These are phyloP conservation scores for Agonopterix heracliana DNA, from an alignment of 2,888 invertebrate species.

Conservation along the genomic window DNA sequence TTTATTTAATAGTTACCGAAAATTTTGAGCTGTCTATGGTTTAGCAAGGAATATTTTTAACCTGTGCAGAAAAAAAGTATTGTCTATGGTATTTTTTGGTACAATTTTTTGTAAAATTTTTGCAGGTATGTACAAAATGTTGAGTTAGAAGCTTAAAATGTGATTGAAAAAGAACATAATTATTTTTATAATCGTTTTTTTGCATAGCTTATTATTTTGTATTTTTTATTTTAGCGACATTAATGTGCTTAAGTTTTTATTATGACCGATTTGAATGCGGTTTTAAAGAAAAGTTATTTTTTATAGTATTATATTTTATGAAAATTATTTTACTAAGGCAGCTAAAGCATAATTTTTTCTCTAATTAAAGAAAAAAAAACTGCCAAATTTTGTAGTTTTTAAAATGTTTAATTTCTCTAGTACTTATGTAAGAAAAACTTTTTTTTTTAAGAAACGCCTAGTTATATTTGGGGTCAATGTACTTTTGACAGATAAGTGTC, in stretches of 20 bases:
- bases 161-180: slow-evolving; percentile 40
- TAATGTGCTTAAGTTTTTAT: slow-evolving; percentile 42
- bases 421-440: slow-evolving; percentile 24
- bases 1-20: too few species aligned
- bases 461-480: slow-evolving; percentile 23
- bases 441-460: too few species aligned
- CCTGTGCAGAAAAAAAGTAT: background rate
- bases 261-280: slow-evolving; percentile 14
- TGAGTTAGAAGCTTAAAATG: slow-evolving; percentile 21
- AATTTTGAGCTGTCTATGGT: too few species aligned
- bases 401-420: slow-evolving; percentile 28
- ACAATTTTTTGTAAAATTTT: slow-evolving; percentile 7
- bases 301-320: slow-evolving; percentile 34
- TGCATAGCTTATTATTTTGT: slow-evolving; percentile 57
- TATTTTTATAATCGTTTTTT: slow-evolving; percentile 59
- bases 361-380: slow-evolving; percentile 14
- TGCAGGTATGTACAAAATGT: background rate
- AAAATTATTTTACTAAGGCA: slow-evolving; percentile 25
- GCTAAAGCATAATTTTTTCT: slow-evolving; percentile 19
- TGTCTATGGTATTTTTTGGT: slow-evolving; percentile 12
- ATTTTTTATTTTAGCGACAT: slow-evolving; percentile 35
- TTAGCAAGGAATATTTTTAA: too few species aligned
- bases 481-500: slow-evolving; percentile 32
- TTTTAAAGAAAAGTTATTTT: slow-evolving; percentile 21
- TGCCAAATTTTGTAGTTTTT: slow-evolving; percentile 26